These are phyloP conservation scores for Acanthurus tractus DNA, from an alignment of 2,797 vertebrate species.

Conservation along the genomic window DNA sequence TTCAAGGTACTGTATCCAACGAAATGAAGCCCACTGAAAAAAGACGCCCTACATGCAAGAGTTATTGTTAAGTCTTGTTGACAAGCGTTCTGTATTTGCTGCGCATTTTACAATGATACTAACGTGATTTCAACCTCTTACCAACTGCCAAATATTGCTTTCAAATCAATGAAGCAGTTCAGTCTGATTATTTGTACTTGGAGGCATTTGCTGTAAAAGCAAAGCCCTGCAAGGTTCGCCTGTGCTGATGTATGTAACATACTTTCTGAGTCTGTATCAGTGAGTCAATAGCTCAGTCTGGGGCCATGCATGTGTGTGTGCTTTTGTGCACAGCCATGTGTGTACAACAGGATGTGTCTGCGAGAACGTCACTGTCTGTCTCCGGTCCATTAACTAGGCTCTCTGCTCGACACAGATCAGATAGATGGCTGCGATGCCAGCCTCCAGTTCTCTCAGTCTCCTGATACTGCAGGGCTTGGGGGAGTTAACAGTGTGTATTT, in stretches of 20 bases:
- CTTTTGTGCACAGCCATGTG: conserved; percentile 60
- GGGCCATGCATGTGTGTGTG: conserved; percentile 39
- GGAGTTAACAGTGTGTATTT: conserved; percentile 65
- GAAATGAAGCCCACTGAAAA: not conserved
- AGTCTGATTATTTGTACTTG: conserved; percentile 48
- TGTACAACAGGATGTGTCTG: conserved; percentile 65
- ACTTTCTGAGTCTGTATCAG: conserved; percentile 62
- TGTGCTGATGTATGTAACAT: conserved; percentile 62
- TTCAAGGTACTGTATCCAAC: conserved; percentile 90
- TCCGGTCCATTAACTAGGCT: conserved; percentile 80
- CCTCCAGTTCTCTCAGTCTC: conserved; percentile 57
- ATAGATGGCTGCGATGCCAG: conserved; percentile 74
- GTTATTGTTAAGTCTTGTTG: not conserved
- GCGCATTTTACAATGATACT: conserved; percentile 15
- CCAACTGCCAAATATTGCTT: not conserved
- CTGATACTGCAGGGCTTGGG: conserved; percentile 40
- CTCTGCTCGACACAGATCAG: conserved; percentile 79
- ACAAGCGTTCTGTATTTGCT: conserved; percentile 10
- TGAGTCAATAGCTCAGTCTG: conserved; percentile 74
- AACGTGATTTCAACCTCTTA: not conserved
- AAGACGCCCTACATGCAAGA: not conserved
- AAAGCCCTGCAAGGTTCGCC: conserved; percentile 39
- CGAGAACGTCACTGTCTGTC: conserved; percentile 78
- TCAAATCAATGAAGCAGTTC: conserved; percentile 24
- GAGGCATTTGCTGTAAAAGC: conserved; percentile 41